A percentile compares a stretch with the other conserved stretches of the same genome.
phyloP scores from a whole-genome alignment of 2,797 vertebrate genomes.

The Otolemur crassicaudatus region DNA sequence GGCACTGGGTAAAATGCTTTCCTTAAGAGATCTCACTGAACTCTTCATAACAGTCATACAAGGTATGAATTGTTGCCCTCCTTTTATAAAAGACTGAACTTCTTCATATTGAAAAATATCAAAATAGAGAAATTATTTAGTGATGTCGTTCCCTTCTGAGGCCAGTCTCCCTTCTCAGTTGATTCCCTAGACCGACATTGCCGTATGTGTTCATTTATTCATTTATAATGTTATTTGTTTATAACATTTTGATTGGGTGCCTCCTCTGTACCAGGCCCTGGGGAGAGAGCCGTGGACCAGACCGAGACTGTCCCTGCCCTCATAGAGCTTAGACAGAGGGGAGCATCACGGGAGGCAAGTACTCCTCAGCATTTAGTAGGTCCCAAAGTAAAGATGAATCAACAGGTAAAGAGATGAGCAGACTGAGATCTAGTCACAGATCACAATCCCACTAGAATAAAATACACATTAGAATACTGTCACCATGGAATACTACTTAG shows the following conservation, averaged over 20 bases:
- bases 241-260: neutral
- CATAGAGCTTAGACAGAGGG: neutral
- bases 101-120: neutral
- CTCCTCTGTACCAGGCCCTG: too few species aligned
- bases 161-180: neutral
- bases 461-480: neutral
- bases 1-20: neutral
- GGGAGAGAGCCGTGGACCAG: too few species aligned
- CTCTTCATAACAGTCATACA: neutral
- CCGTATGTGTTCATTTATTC: neutral
- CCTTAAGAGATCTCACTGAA: neutral
- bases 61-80: neutral
- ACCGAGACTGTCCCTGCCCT: neutral
- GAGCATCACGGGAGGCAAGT: neutral
- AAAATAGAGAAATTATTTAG: neutral
- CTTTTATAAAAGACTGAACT: neutral
- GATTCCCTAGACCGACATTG: neutral
- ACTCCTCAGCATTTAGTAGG: neutral
- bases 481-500: neutral
- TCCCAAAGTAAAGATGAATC: neutral
- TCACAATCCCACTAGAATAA: neutral
- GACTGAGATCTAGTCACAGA: neutral
- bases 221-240: neutral
- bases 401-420: neutral
- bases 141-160: neutral